Evolutionary conservation across 2,797 vertebrate genomes (phyloP).

Genomic region (Florisuga fusca): DNA sequence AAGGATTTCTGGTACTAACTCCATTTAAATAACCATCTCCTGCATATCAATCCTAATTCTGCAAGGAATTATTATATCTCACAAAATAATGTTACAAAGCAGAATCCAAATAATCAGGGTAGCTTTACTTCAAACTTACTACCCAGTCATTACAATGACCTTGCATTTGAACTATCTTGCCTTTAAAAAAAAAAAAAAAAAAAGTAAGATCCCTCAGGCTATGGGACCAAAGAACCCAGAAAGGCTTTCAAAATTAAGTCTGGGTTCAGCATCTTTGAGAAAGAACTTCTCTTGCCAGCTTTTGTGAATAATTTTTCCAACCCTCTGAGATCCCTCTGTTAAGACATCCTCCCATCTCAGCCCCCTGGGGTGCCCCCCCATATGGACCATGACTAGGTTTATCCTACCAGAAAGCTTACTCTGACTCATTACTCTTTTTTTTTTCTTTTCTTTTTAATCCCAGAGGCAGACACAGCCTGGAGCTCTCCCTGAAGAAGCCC

Average conservation of each 20-base stretch:
- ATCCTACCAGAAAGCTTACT: not conserved
- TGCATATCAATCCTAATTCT: not conserved
- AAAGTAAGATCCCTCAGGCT: not conserved
- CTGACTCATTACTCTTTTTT: not conserved
- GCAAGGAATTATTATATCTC: not conserved
- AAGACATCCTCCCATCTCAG: not conserved
- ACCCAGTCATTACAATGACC: not conserved
- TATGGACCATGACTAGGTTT: not conserved
- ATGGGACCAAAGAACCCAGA: not conserved
- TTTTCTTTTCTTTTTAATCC: not conserved
- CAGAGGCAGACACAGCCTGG: not conserved
- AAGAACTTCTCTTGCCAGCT: not conserved
- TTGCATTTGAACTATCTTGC: not conserved
- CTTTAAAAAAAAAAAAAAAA: not conserved
- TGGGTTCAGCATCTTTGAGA: not conserved
- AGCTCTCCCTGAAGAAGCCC: not conserved
- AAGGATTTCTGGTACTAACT: not conserved
- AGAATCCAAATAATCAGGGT: not conserved
- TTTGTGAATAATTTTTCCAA: not conserved
- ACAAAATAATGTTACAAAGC: not conserved
- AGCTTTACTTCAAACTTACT: not conserved
- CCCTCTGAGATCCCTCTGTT: not conserved
- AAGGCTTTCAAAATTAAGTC: not conserved
- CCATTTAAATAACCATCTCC: not conserved
- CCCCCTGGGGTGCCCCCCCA: not conserved